Conservation (phyloP, 2,888 invertebrate genomes). For the Pristionchus mayeri region DNA sequence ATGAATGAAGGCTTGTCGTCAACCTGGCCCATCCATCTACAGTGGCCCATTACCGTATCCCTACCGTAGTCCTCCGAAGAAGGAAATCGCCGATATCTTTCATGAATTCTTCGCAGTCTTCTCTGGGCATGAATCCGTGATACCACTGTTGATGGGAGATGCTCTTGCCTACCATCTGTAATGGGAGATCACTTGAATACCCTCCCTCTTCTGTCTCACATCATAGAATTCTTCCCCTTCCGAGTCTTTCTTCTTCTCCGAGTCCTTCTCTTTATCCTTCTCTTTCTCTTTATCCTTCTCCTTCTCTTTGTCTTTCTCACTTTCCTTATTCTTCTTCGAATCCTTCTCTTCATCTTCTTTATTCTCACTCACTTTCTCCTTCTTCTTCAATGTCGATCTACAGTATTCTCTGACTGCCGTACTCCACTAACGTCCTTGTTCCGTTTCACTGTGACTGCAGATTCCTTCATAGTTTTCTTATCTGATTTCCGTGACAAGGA, state of each 20-base stretch:
- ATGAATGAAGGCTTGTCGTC: constrained; percentile 33
- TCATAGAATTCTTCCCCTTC: too few relatives aligned
- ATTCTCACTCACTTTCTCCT: constrained; percentile 6
- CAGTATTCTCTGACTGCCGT: not conserved
- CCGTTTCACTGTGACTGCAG: constrained; percentile 6
- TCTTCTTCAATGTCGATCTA: constrained; percentile 15
- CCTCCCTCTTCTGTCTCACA: not conserved
- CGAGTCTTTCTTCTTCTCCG: constrained; percentile 21
- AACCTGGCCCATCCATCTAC: not conserved
- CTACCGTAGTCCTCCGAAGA: constrained; percentile 25
- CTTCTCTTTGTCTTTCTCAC: not conserved
- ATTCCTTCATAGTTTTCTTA: not conserved
- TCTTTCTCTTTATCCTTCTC: not conserved
- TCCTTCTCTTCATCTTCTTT: constrained; percentile 7
- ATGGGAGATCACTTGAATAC: not conserved
- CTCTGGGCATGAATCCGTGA: constrained; percentile 44
- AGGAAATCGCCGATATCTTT: constrained; percentile 34
- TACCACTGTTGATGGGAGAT: constrained; percentile 34
- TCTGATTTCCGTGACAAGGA: not conserved
- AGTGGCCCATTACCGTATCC: constrained; percentile 10
- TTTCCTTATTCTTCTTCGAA: not conserved
- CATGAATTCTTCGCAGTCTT: constrained; percentile 39
- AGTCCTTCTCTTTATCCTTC: constrained; percentile 1
- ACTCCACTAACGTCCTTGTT: not conserved
- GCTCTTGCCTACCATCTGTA: constrained; percentile 2